A percentile compares a stretch with the other conserved stretches of the same genome.
These are phyloP conservation scores for Drosophila virilis DNA, from an alignment of 1,140 invertebrate genomes.

Conservation along the genomic window DNA sequence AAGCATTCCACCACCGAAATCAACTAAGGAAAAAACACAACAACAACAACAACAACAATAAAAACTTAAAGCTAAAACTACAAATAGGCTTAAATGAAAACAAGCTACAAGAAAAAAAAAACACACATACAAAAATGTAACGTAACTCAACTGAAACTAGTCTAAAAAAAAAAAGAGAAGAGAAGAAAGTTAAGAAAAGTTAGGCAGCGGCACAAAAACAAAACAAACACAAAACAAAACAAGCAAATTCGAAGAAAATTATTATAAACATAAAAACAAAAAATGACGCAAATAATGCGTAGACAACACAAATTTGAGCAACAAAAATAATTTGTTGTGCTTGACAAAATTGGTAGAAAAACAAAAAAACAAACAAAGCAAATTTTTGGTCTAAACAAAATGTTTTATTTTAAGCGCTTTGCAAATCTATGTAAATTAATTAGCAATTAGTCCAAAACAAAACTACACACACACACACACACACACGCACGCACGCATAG, in stretches of 20 bases:
- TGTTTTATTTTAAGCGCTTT: constrained; percentile 72
- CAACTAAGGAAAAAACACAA: constrained; percentile 45
- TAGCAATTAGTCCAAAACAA: constrained; percentile 50
- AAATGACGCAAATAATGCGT: constrained; percentile 30
- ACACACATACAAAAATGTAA: constrained; percentile 62
- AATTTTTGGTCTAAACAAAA: constrained; percentile 23
- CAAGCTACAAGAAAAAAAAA: constrained; percentile 7
- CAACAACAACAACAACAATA: constrained; percentile 52
- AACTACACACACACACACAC: constrained; percentile 7
- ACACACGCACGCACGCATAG: neutral
- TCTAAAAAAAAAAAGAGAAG: constrained; percentile 52
- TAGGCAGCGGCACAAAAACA: constrained; percentile 39
- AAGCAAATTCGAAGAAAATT: constrained; percentile 8
- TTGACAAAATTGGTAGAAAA: constrained; percentile 57
- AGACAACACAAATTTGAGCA: constrained; percentile 39
- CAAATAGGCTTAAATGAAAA: constrained; percentile 34
- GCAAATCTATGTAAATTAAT: constrained; percentile 72
- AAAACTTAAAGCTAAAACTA: constrained; percentile 14
- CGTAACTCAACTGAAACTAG: constrained; percentile 80
- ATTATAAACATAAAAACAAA: constrained; percentile 19
- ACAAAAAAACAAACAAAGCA: constrained; percentile 10
- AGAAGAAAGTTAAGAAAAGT: constrained; percentile 25
- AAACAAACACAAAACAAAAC: neutral
- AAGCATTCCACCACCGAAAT: constrained; percentile 80
- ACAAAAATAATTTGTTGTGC: constrained; percentile 59